Base-by-base conservation (phyloP, 1,140 invertebrate species). In the Apolygus lucorum region DNA sequence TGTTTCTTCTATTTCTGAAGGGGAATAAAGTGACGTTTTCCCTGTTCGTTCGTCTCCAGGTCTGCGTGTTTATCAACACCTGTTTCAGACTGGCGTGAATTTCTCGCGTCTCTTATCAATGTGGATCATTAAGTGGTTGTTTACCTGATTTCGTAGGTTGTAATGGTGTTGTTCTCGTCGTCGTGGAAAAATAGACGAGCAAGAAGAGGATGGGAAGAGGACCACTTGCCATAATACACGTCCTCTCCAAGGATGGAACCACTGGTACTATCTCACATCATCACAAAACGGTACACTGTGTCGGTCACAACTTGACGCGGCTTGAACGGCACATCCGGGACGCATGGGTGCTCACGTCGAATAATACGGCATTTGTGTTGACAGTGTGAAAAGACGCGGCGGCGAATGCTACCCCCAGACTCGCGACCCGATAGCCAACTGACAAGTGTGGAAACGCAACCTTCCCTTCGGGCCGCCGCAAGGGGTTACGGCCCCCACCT, bases 111-210 rank as follows among this genome's bases (percentile, higher is more conserved):
- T n/a, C n/a, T n/a, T n/a, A n/a, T n/a, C n/a, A n/a, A n/a, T n/a
- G n/a, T n/a, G n/a, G n/a, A n/a, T n/a, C n/a, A n/a, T n/a, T n/a
- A n/a, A n/a, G n/a, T n/a, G n/a, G n/a, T n/a, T n/a, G n/a, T 13
- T 59, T 24, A 59, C 54, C 54, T 59, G 54, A 21, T 59, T 59
- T 59, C 8, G 22, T 4, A 4, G 54, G 54, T 59, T 59, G 54
- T 11, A 59, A 21, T 17, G 54, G 54, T 17, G 54, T 59, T 24
- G 54, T 59, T 59, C 54, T 13, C 2, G 54, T 17, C 54, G 54
- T 59, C 54, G 54, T 14, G 11, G 54, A 59, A 4, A 59, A 59
- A 59, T 59, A 59, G 54, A 59, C 54, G 54, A 59, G 54, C 54
- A 59, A 59, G 54, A 59, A 59, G 22, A 59, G 54, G 54, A 59